Evolutionary conservation across 2,113 vertebrate genomes (phyloP), one percentile per base, ranked within the genome.

Genomic region (Macrotus californicus): DNA sequence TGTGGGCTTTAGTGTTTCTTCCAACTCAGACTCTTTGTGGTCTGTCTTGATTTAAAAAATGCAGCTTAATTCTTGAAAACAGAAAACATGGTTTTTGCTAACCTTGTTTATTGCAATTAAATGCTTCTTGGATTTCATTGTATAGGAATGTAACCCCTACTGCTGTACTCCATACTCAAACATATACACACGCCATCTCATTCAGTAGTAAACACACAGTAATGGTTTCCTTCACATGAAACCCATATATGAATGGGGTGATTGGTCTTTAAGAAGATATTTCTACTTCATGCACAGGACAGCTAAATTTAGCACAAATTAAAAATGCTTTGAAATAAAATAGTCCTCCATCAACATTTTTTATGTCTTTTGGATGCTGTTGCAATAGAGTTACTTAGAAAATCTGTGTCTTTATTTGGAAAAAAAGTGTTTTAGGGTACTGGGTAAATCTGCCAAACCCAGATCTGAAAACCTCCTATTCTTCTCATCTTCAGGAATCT

Each of bases 371-470:
- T 56, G 14, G 61, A 75, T 89, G 24, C 5, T 48, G 7, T 31
- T 94, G 19, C 9, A 56, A 2, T 50, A 64, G 15, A n/a, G n/a
- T 95, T 87, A 64, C 43, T 80, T 83, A 83, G 43, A 12, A 87
- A 75, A 96, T 79, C 12, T 91, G 48, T 66, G 36, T 70, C 36
- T 94, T 94, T 92, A 84, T 75, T 70, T 90, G 41, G 52, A 80
- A 59, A 77, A 77, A 91, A 15, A 76, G 73, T 41, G 15, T 76
- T 95, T 81, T 69, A 73, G 24, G n/a, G 21, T 82, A 36, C 43
- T 87, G 31, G n/a, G 19, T 86, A 82, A 89, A 70, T 75, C 8
- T 89, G 46, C 52, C n/a, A 95, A 94, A 94, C 26, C 14, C 56
- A 69, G 36, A 50, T 87, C 77, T 84, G 79, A 85, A 95, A 67